Evolutionary conservation across 1,140 invertebrate genomes (phyloP).

Genomic region (Caenorhabditis tropicalis): DNA sequence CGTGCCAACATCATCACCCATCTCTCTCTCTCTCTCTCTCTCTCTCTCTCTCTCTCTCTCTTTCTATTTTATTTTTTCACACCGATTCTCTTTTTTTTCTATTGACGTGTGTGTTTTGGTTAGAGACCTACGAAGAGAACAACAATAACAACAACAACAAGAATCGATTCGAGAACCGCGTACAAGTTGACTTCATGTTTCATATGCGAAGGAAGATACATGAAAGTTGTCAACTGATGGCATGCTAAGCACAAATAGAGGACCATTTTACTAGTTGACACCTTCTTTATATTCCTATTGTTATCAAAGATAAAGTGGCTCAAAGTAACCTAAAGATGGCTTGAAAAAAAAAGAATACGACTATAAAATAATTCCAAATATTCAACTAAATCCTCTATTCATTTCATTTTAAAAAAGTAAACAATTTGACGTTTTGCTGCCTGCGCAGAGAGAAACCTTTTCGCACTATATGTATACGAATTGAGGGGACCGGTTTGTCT

Average conservation of each 20-base stretch:
- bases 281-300: no score
- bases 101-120: background rate
- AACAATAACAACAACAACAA: background rate
- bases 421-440: conserved; percentile 31
- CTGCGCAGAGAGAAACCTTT: background rate
- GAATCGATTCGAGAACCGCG: background rate
- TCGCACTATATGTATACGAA: conserved; percentile 16
- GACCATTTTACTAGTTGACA: no score
- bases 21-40: no score
- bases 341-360: no score
- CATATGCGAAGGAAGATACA: background rate
- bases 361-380: background rate
- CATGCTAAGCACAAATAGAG: no score
- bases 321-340: no score
- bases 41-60: no score
- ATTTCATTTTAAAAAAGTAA: conserved; percentile 3
- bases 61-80: no score
- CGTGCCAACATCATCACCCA: background rate
- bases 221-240: background rate
- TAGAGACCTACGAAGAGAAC: background rate
- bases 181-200: no score
- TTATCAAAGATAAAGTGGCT: no score
- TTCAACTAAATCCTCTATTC: background rate
- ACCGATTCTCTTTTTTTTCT: background rate
- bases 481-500: background rate